A percentile compares a stretch with the other conserved stretches of the same genome.
phyloP scores from a whole-genome alignment of 2,113 vertebrate species.

The Cathartes aura region DNA sequence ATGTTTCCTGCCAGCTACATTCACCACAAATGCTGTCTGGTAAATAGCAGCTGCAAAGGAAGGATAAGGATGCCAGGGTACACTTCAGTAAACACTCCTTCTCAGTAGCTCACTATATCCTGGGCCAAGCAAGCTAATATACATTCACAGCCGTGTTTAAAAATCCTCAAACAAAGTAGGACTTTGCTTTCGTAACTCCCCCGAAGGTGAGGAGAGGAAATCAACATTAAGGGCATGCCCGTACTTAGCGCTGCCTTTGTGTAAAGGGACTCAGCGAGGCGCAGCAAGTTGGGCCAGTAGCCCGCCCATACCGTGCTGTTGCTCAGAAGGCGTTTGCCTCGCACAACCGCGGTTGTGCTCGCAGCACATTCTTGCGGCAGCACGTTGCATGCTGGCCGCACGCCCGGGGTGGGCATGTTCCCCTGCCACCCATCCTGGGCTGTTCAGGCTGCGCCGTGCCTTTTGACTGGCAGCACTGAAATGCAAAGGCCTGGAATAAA shows the following conservation, averaged over 20 bases:
- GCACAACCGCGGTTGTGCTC: rapidly evolving
- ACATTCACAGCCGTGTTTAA: neutral
- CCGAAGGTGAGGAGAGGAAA: neutral
- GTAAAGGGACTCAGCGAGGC: rapidly evolving
- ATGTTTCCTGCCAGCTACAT: slow-evolving; percentile 66
- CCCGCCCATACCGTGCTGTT: rapidly evolving
- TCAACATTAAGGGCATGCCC: neutral
- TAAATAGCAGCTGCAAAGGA: slow-evolving; percentile 85
- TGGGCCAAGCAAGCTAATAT: neutral
- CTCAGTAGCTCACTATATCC: slow-evolving; percentile 25
- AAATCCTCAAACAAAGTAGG: neutral
- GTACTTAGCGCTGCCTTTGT: neutral
- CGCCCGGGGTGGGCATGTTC: rapidly evolving
- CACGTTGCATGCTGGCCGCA: rapidly evolving
- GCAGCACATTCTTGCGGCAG: rapidly evolving
- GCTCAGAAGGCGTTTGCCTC: rapidly evolving
- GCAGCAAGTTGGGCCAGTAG: neutral
- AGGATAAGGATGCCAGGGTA: slow-evolving; percentile 79
- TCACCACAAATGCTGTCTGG: slow-evolving; percentile 74
- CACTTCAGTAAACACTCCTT: slow-evolving; percentile 41
- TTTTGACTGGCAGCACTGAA: neutral
- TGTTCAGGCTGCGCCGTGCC: neutral
- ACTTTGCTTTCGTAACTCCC: neutral
- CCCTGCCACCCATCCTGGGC: neutral
- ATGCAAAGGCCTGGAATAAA: neutral